Base-by-base conservation (phyloP, 2,113 vertebrate genomes). In the Cricetomys ansorgei region DNA sequence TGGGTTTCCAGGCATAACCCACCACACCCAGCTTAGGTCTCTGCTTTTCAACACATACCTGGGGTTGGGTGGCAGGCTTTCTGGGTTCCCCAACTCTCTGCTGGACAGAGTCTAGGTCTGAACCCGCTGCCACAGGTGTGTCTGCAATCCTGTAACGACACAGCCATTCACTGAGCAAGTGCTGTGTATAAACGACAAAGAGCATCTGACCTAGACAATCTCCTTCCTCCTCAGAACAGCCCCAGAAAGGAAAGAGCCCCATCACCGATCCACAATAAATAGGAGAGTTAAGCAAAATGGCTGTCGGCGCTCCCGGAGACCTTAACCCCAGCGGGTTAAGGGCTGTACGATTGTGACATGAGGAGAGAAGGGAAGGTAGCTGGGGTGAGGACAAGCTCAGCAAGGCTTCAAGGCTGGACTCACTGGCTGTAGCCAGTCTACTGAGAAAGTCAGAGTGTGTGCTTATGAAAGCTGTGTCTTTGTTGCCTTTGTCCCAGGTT, bases 161-260 rank as follows among this genome's bases (percentile, higher is more conserved):
- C 29, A 62, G 45, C 75, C 37, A 11, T 4, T 64, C 11, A 11
- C 67, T 1, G 15, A 81, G 23, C 40, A 29, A 9, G 12, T 3
- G 1, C 50, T n/a, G 2, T 9, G 57, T 2, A 62, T 17, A 29
- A 59, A 67, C 17, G 21, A 3, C 0, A 57, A 5, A 1, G 34
- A 81, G 25, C 77, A 25, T 67, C 48, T 27, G 11, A 80, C 84
- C 15, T 40, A 55, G 34, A 75, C 7, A 0, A 0, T 37, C 77
- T 45, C 40, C 10, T 73, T 19, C 7, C 64, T 29, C 70, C 84
- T 86, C 85, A 21, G 25, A 8, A 45, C 43, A 65, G 40, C 57
- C 81, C 43, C 10, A 6, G 11, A 48, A 48, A 48, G 40, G 17
- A 37, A 19, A 43, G 2, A 45, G 55, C 31, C 1, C 13, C 3